Conservation (phyloP, 2,113 vertebrate genomes). For the Phainopepla nitens region DNA sequence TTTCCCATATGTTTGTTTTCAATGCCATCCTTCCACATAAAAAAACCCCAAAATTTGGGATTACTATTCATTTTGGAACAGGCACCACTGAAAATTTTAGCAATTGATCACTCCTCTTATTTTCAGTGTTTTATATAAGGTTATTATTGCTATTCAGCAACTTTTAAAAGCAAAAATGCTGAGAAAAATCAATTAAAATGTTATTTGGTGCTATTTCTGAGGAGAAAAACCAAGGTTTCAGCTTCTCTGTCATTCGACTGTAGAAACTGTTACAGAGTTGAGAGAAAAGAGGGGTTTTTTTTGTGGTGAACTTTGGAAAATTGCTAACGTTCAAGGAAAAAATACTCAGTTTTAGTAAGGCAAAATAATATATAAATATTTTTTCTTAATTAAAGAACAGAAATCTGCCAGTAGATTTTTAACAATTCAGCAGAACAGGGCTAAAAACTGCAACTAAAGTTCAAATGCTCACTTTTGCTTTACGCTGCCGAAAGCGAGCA, state of each 20-base stretch:
- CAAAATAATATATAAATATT: neutral
- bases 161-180: neutral
- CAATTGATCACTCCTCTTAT: neutral
- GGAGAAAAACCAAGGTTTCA: neutral
- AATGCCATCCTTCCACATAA: neutral
- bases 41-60: neutral
- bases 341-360: neutral
- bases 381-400: neutral
- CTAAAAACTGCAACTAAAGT: neutral
- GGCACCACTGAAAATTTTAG: neutral
- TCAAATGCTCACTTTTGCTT: neutral
- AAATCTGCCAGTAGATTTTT: neutral
- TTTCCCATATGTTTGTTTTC: neutral
- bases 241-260: neutral
- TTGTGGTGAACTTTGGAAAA: neutral
- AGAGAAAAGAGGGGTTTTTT: neutral
- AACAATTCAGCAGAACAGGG: neutral
- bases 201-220: neutral
- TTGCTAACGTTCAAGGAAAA: neutral
- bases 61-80: constrained; percentile 39
- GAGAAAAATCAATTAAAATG: neutral
- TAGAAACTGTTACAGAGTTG: neutral
- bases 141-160: constrained; percentile 48
- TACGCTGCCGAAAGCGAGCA: neutral
- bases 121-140: constrained; percentile 33